These are phyloP conservation scores for Sceloporus undulatus DNA, from an alignment of 2,113 vertebrate genomes.

Conservation along the genomic window DNA sequence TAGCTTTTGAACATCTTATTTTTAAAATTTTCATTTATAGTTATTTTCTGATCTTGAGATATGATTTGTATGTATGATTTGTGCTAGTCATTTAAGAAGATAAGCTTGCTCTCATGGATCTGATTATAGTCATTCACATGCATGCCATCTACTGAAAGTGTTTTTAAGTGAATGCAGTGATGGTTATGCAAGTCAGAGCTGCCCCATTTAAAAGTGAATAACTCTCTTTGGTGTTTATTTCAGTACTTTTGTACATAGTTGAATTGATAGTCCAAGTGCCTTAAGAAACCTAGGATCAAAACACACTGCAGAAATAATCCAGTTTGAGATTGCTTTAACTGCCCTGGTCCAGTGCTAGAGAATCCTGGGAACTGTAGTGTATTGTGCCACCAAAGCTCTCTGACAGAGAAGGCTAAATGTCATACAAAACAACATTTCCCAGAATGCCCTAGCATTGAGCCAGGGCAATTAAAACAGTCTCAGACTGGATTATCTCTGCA, in stretches of 20 bases:
- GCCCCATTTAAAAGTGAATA: background rate
- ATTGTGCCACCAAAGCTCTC: no score
- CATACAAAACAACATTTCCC: no score
- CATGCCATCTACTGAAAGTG: background rate
- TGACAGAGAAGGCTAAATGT: no score
- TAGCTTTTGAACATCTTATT: slow-evolving; percentile 4
- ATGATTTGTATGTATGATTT: background rate
- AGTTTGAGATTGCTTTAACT: no score
- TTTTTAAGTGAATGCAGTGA: background rate
- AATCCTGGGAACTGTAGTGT: no score
- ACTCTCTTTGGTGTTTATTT: background rate
- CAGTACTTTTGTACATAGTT: background rate
- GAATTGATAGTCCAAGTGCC: background rate
- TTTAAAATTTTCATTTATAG: background rate
- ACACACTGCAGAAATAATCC: no score
- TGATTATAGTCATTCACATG: background rate
- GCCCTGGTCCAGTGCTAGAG: no score
- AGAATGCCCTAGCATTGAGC: no score
- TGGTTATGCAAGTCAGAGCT: background rate
- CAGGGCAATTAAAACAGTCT: no score
- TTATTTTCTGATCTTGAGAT: background rate
- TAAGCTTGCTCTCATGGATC: background rate
- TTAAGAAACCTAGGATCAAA: background rate
- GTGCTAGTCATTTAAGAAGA: background rate
- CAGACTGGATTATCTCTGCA: no score